These are phyloP conservation scores for Drosophila sordidula DNA, from an alignment of 2,888 invertebrate species.

Conservation along the genomic window DNA sequence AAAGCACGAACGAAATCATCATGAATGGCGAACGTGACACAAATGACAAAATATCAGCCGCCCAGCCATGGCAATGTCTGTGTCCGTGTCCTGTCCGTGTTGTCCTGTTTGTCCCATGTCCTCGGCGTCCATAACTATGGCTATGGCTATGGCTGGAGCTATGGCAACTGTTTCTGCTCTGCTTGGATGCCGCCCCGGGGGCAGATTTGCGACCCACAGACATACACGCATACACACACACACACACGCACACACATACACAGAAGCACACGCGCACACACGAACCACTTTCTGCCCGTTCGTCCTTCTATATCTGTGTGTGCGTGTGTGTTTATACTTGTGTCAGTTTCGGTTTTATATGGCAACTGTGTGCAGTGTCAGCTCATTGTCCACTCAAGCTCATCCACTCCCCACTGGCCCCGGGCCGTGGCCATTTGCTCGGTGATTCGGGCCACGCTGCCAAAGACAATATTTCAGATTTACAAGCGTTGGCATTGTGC, in stretches of 20 bases:
- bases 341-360: conserved; percentile 64
- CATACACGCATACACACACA: conserved; percentile 7
- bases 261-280: conserved; percentile 5
- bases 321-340: conserved; percentile 29
- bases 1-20: conserved; percentile 71
- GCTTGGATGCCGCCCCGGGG: conserved; percentile 45
- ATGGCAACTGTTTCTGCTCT: conserved; percentile 43
- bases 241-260: conserved; percentile 9
- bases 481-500: conserved; percentile 57
- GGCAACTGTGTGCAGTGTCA: conserved; percentile 76
- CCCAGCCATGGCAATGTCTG: conserved; percentile 61
- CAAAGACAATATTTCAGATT: conserved; percentile 77
- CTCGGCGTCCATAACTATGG: conserved; percentile 24
- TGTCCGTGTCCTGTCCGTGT: conserved; percentile 14
- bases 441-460: conserved; percentile 48
- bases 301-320: conserved; percentile 20
- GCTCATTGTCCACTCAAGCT: conserved; percentile 60
- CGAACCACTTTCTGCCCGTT: conserved; percentile 20
- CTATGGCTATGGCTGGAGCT: conserved; percentile 19
- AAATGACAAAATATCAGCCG: conserved; percentile 81
- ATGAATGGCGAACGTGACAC: conserved; percentile 82
- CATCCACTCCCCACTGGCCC: neutral
- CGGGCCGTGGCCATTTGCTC: conserved; percentile 41
- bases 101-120: conserved; percentile 16
- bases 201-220: conserved; percentile 53